These are phyloP conservation scores for Leptinotarsa lineolata DNA, from an alignment of 1,140 invertebrate species.

Conservation along the genomic window DNA sequence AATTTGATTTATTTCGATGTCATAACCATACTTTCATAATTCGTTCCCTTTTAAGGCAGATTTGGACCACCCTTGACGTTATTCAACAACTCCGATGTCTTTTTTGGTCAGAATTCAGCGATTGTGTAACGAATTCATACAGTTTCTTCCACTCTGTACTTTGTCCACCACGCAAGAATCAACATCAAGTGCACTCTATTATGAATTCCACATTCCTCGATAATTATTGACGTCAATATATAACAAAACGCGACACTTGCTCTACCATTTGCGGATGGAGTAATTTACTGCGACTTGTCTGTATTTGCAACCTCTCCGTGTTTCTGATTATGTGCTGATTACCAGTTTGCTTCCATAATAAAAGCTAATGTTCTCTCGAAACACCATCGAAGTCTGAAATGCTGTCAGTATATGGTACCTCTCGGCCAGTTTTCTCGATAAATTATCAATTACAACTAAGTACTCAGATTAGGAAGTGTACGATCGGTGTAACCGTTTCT, in stretches of 20 bases:
- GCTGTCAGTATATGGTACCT: conserved; percentile 22
- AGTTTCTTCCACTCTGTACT: not conserved
- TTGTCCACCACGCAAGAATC: not conserved
- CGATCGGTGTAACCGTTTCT: not conserved
- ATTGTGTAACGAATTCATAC: too few relatives aligned
- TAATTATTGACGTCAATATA: conserved; percentile 1
- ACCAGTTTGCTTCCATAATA: conserved; percentile 16
- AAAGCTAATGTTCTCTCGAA: conserved; percentile 21
- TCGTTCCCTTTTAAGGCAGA: too few relatives aligned
- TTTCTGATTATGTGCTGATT: conserved; percentile 22
- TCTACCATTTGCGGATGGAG: not conserved
- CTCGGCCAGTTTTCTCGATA: conserved; percentile 11
- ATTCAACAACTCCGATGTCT: too few relatives aligned
- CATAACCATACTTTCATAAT: too few relatives aligned
- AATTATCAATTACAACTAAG: conserved; percentile 21
- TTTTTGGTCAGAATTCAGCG: too few relatives aligned
- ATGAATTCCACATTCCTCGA: not conserved
- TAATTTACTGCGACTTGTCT: conserved; percentile 16
- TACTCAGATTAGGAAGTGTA: conserved; percentile 13
- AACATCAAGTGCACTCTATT: not conserved
- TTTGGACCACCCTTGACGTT: too few relatives aligned
- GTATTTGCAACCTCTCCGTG: conserved; percentile 17
- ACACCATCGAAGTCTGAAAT: conserved; percentile 18
- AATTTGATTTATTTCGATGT: too few relatives aligned
- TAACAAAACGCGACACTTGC: conserved; percentile 2